phyloP scores from a whole-genome alignment of 2,888 invertebrate genomes.

The Mesoligia furuncula region DNA sequence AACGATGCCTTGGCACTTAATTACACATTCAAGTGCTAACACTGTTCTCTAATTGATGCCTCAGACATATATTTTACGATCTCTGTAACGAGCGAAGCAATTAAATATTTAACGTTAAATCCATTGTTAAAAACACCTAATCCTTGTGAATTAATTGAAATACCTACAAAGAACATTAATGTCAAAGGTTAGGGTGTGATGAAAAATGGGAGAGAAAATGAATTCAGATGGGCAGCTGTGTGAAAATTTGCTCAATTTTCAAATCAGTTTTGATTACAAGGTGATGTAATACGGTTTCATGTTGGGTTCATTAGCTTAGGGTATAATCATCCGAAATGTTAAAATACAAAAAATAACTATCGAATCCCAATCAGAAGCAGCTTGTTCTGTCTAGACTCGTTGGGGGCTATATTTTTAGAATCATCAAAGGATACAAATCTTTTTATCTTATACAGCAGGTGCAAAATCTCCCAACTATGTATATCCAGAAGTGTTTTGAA shows the following conservation, averaged over 20 bases:
- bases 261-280: slow-evolving; percentile 51
- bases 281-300: slow-evolving; percentile 22
- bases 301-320: slow-evolving; percentile 33
- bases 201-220: slow-evolving; percentile 53
- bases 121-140: slow-evolving; percentile 68
- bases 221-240: slow-evolving; percentile 37
- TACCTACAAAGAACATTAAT: slow-evolving; percentile 62
- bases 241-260: slow-evolving; percentile 49
- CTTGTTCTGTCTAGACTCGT: slow-evolving; percentile 12
- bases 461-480: slow-evolving; percentile 8
- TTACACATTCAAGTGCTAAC: slow-evolving; percentile 78
- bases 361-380: background rate
- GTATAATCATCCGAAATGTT: background rate
- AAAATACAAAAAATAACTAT: background rate
- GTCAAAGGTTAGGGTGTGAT: slow-evolving; percentile 61
- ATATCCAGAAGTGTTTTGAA: slow-evolving; percentile 28
- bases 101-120: slow-evolving; percentile 78
- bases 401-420: background rate
- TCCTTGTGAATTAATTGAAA: slow-evolving; percentile 72
- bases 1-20: slow-evolving; percentile 73
- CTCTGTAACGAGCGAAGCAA: slow-evolving; percentile 74
- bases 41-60: slow-evolving; percentile 80
- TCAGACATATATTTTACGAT: slow-evolving; percentile 78
- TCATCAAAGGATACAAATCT: background rate
- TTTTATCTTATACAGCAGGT: slow-evolving; percentile 17